These are phyloP conservation scores for Pseudobourletiella spinata DNA, from an alignment of 1,140 invertebrate genomes.

Conservation along the genomic window DNA sequence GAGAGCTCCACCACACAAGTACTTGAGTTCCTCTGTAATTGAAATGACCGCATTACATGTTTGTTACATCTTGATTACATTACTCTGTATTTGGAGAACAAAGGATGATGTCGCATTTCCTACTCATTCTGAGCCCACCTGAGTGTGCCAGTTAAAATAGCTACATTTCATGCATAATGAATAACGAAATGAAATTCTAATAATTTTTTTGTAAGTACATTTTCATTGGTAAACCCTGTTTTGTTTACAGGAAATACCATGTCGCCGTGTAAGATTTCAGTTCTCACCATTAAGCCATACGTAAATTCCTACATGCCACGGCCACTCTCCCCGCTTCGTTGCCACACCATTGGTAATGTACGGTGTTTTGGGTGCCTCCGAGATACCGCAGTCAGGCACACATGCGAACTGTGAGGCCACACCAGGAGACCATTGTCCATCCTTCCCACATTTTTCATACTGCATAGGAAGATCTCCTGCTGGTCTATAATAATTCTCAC, in stretches of 20 bases:
- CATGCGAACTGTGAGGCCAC: slow-evolving; percentile 20
- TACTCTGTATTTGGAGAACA: too few relatives aligned
- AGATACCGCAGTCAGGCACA: slow-evolving; percentile 32
- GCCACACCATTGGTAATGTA: slow-evolving; percentile 29
- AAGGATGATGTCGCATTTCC: too few relatives aligned
- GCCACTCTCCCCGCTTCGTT: slow-evolving; percentile 31
- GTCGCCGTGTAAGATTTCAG: too few relatives aligned
- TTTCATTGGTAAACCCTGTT: too few relatives aligned
- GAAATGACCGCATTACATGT: too few relatives aligned
- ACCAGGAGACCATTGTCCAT: slow-evolving; percentile 27
- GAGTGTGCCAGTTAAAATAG: too few relatives aligned
- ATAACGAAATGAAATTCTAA: too few relatives aligned
- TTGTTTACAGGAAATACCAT: too few relatives aligned
- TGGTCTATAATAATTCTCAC: slow-evolving; percentile 24
- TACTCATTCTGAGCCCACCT: too few relatives aligned
- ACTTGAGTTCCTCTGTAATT: slow-evolving; percentile 22
- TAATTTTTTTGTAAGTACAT: too few relatives aligned
- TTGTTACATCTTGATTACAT: too few relatives aligned
- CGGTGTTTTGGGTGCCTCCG: slow-evolving; percentile 30
- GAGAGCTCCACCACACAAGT: slow-evolving; percentile 31
- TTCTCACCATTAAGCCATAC: slow-evolving; percentile 10
- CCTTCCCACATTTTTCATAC: slow-evolving; percentile 31
- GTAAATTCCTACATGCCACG: slow-evolving; percentile 32
- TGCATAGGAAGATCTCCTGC: slow-evolving; percentile 30
- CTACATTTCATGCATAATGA: too few relatives aligned